These are phyloP conservation scores for Lineus longissimus DNA, from an alignment of 1,140 invertebrate genomes.

Conservation along the genomic window DNA sequence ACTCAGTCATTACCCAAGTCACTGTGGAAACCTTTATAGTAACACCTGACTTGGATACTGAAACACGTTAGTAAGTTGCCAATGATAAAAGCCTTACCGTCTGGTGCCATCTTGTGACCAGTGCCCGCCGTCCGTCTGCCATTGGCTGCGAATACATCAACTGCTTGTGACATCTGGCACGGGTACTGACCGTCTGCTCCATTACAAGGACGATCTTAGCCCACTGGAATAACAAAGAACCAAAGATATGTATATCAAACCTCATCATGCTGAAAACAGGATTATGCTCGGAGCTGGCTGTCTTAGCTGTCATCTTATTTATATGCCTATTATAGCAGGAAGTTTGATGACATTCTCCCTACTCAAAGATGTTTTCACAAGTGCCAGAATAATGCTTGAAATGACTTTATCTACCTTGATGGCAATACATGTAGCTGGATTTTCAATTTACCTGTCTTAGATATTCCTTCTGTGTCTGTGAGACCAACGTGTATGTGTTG, in stretches of 20 bases:
- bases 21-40: no score
- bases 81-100: conserved; percentile 38
- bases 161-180: conserved; percentile 77
- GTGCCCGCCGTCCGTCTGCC: conserved; percentile 81
- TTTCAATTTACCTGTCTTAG: conserved; percentile 91
- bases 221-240: conserved; percentile 72
- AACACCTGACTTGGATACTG: no score
- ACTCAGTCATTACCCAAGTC: no score
- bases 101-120: conserved; percentile 56
- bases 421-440: no score
- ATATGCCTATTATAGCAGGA: no score
- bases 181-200: conserved; percentile 86
- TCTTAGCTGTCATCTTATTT: no score
- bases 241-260: neutral
- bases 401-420: no score
- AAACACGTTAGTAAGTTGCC: no score
- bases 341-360: neutral
- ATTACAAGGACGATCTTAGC: conserved; percentile 94
- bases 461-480: conserved; percentile 96
- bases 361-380: no score
- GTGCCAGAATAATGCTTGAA: no score
- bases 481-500: conserved; percentile 93
- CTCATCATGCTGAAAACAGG: no score
- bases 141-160: conserved; percentile 92
- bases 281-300: no score